Percentiles rank a stretch among this genome's conserved stretches.
Evolutionary conservation across 2,888 invertebrate species (phyloP).

Genomic region (Nebria salina): DNA sequence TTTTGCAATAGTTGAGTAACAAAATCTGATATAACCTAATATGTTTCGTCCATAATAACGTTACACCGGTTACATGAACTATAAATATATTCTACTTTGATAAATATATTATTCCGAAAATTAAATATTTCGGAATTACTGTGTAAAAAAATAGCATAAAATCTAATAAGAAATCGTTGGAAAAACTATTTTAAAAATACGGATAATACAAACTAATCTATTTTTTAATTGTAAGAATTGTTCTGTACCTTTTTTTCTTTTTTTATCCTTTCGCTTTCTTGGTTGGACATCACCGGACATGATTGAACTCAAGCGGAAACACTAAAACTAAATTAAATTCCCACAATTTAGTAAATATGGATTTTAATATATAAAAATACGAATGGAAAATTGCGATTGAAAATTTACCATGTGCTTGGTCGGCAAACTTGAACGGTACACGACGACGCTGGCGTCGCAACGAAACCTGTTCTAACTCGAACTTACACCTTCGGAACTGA

Average conservation of each 20-base stretch:
- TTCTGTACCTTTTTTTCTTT: constrained; percentile 79
- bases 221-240: neutral
- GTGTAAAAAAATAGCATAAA: too few species aligned
- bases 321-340: neutral
- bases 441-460: neutral
- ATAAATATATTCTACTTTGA: too few species aligned
- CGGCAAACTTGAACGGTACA: neutral
- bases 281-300: constrained; percentile 91
- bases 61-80: too few species aligned
- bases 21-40: too few species aligned
- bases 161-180: neutral
- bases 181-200: neutral
- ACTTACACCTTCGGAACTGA: neutral
- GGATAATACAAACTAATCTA: neutral
- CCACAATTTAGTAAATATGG: neutral
- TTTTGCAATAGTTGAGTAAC: too few species aligned
- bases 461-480: neutral
- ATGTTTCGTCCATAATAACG: too few species aligned
- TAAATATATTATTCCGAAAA: too few species aligned
- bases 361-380: too few species aligned
- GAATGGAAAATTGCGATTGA: neutral
- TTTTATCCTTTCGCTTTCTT: constrained; percentile 86
- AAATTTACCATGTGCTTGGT: constrained; percentile 26
- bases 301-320: constrained; percentile 57
- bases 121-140: too few species aligned